phyloP scores from a whole-genome alignment of 2,113 vertebrate genomes.

The Anguilla japonica region DNA sequence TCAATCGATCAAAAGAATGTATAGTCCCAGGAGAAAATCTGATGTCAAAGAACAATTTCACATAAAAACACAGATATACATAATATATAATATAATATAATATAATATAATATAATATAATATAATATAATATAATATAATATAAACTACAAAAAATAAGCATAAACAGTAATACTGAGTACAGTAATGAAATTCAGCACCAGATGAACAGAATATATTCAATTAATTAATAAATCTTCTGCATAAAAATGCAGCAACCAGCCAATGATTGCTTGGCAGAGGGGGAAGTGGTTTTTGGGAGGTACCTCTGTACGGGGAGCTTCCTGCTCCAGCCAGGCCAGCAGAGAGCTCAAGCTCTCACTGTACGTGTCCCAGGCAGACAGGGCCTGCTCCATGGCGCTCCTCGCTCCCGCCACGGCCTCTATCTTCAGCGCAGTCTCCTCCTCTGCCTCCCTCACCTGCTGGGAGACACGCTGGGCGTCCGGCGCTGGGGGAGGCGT shows the following conservation, averaged over 20 bases:
- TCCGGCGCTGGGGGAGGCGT: constrained; percentile 61
- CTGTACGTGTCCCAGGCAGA: constrained; percentile 68
- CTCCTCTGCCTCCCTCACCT: constrained; percentile 57
- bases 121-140: too few relatives aligned
- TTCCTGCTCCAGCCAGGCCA: constrained; percentile 63
- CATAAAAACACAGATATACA: too few relatives aligned
- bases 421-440: constrained; percentile 55
- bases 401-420: constrained; percentile 54
- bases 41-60: too few relatives aligned
- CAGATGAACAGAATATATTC: too few relatives aligned
- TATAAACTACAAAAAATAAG: too few relatives aligned
- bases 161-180: too few relatives aligned
- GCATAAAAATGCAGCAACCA: too few relatives aligned
- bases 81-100: too few relatives aligned
- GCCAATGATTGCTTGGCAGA: background rate
- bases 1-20: background rate
- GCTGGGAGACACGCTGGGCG: constrained; percentile 53
- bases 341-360: constrained; percentile 64
- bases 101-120: too few relatives aligned
- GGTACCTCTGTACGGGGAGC: constrained; percentile 32
- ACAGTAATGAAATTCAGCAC: too few relatives aligned
- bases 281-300: background rate
- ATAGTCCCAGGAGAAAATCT: background rate
- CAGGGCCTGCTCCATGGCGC: constrained; percentile 63
- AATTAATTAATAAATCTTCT: too few relatives aligned